phyloP scores from a whole-genome alignment of 2,888 invertebrate species.

The Pterobdella sp. region DNA sequence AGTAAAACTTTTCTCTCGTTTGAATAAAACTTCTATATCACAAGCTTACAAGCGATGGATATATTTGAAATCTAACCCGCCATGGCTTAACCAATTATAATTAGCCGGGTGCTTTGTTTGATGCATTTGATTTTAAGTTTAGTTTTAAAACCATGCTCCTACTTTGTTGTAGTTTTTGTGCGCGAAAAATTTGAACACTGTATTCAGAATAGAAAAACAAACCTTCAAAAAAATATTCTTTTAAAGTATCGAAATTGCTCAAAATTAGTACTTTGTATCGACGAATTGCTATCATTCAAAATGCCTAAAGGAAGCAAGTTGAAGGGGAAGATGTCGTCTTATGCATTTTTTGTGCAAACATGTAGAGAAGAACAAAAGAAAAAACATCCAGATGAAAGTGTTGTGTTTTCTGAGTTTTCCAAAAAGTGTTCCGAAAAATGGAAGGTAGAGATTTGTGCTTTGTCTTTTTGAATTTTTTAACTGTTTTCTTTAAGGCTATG shows the following conservation, averaged over 20 bases:
- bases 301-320: constrained; percentile 54
- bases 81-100: too few species aligned
- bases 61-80: too few species aligned
- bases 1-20: too few species aligned
- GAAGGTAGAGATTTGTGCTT: constrained; percentile 70
- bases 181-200: background rate
- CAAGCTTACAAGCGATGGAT: too few species aligned
- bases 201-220: too few species aligned
- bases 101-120: constrained; percentile 5
- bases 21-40: too few species aligned
- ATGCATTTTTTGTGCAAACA: constrained; percentile 81
- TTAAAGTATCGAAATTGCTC: too few species aligned
- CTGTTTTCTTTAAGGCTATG: constrained; percentile 72
- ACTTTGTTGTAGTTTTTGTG: background rate
- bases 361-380: constrained; percentile 99
- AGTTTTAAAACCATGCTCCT: background rate
- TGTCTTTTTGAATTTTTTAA: background rate
- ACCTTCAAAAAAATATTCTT: background rate
- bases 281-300: background rate
- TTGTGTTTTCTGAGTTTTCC: constrained; percentile 94
- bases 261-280: background rate
- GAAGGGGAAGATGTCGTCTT: constrained; percentile 50
- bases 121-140: constrained; percentile 2
- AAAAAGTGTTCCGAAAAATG: constrained; percentile 97
- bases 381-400: constrained; percentile 95